Conservation (phyloP, 1,140 invertebrate genomes). For the Mya arenaria region DNA sequence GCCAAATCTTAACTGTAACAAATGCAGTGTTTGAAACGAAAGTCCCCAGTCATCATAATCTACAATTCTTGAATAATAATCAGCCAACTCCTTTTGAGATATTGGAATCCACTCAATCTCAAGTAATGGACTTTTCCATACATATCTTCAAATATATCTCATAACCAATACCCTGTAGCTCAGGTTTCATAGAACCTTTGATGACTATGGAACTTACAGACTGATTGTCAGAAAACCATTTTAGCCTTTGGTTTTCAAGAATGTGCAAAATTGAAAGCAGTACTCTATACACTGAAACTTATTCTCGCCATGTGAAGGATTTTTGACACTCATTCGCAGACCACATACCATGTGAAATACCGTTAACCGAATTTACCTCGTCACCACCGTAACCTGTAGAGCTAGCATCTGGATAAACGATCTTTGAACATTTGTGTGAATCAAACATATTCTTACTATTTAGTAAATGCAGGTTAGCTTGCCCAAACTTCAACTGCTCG, state of each 20-base stretch:
- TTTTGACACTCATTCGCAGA: slow-evolving; percentile 5
- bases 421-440: background rate
- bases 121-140: background rate
- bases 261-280: background rate
- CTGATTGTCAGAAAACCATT: slow-evolving; percentile 37
- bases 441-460: slow-evolving; percentile 1
- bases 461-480: background rate
- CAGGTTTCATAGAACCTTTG: slow-evolving; percentile 19
- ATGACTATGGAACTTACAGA: slow-evolving; percentile 7
- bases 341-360: slow-evolving; percentile 38
- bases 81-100: slow-evolving; percentile 26
- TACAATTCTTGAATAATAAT: slow-evolving; percentile 27
- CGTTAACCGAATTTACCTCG: background rate
- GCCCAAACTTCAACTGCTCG: background rate
- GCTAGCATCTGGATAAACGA: slow-evolving; percentile 28
- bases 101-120: slow-evolving; percentile 45
- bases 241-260: background rate
- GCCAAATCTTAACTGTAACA: no score
- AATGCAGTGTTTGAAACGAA: background rate
- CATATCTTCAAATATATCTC: slow-evolving; percentile 2
- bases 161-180: slow-evolving; percentile 6
- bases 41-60: slow-evolving; percentile 45
- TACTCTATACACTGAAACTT: slow-evolving; percentile 24
- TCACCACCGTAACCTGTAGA: slow-evolving; percentile 41
- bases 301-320: slow-evolving; percentile 45